Percentiles rank a stretch among this genome's conserved stretches.
These are phyloP conservation scores for Bos javanicus DNA, from an alignment of 2,113 vertebrate species.

Conservation along the genomic window DNA sequence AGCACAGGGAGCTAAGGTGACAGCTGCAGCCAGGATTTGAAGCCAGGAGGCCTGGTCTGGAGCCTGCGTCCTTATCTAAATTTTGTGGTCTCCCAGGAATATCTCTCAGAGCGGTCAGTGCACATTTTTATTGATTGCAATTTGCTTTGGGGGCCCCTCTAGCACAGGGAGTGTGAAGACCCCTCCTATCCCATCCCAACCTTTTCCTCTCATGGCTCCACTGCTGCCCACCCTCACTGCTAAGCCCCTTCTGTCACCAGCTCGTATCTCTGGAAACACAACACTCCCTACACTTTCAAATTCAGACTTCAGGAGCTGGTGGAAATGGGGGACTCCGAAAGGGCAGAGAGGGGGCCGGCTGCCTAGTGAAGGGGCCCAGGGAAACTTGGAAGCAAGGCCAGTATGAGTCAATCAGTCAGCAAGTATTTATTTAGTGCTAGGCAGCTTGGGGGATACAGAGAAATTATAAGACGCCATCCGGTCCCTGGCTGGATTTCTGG, in stretches of 20 bases:
- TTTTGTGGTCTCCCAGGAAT: not conserved
- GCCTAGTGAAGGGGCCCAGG: slow-evolving; percentile 33
- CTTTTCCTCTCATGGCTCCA: not conserved
- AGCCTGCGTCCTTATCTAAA: not conserved
- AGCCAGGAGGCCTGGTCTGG: not conserved
- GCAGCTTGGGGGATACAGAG: slow-evolving; percentile 57
- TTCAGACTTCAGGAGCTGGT: not conserved
- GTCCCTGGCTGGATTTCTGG: slow-evolving; percentile 59
- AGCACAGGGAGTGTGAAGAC: not conserved
- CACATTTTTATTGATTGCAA: not conserved
- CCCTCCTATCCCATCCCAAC: not conserved
- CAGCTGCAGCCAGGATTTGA: not conserved
- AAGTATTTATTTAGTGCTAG: slow-evolving; percentile 70
- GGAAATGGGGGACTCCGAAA: slow-evolving; percentile 10
- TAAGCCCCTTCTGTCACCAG: slow-evolving; percentile 26
- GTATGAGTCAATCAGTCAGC: slow-evolving; percentile 64
- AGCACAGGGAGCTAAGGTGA: not conserved
- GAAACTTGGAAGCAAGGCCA: slow-evolving; percentile 61
- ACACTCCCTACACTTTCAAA: slow-evolving; percentile 27
- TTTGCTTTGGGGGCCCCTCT: not conserved
- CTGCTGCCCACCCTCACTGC: not conserved
- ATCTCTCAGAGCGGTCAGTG: not conserved
- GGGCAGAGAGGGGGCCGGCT: not conserved
- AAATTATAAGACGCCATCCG: slow-evolving; percentile 66
- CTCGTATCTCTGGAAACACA: slow-evolving; percentile 22